Evolutionary conservation across 2,113 vertebrate species (phyloP).

Genomic region (Ranitomeya imitator): DNA sequence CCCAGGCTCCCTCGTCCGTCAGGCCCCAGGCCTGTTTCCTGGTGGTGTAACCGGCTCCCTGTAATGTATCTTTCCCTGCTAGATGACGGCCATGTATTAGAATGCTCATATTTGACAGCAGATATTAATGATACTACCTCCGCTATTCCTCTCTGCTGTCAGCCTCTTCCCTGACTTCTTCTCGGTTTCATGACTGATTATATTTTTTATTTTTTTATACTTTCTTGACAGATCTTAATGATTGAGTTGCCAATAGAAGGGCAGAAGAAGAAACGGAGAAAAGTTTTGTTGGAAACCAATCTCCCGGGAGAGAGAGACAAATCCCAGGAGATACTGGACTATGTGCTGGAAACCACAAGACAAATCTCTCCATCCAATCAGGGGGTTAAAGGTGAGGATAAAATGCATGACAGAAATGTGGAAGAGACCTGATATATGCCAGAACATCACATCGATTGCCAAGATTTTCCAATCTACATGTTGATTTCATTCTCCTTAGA

Average conservation of each 20-base stretch:
- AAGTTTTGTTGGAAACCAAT: slow-evolving; percentile 89
- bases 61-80: no score
- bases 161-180: neutral
- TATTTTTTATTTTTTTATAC: slow-evolving; percentile 12
- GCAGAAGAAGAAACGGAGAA: slow-evolving; percentile 95
- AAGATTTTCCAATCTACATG: no score
- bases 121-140: no score
- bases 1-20: no score
- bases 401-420: neutral
- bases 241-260: slow-evolving; percentile 95
- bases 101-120: no score
- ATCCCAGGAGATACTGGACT: slow-evolving; percentile 91
- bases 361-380: slow-evolving; percentile 91
- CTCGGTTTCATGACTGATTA: neutral
- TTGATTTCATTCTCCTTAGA: no score
- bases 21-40: no score
- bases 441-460: neutral
- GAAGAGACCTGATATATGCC: neutral
- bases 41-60: no score
- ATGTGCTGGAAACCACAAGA: slow-evolving; percentile 89
- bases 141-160: no score
- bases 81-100: no score
- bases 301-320: slow-evolving; percentile 82
- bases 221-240: slow-evolving; percentile 83
- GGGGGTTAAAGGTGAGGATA: slow-evolving; percentile 86